Evolutionary conservation across 2,888 invertebrate species (phyloP).

Genomic region (Dynastes hyllus): DNA sequence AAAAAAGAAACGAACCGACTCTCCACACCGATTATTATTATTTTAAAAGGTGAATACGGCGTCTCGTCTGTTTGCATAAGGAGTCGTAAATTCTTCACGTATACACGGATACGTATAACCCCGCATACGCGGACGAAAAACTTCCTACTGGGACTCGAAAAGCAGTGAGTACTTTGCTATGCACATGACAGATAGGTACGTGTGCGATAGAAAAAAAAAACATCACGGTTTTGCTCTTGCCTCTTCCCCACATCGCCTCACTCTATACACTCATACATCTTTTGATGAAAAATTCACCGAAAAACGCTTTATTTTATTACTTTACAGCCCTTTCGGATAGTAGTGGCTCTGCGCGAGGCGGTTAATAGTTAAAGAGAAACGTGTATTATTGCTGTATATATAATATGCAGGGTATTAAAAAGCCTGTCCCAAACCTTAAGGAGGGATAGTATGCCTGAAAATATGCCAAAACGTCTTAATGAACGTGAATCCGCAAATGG

Average conservation of each 20-base stretch:
- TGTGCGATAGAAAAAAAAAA: constrained; percentile 40
- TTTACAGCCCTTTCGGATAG: constrained; percentile 45
- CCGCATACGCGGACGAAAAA: constrained; percentile 14
- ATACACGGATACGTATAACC: constrained; percentile 3
- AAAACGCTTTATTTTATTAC: constrained; percentile 48
- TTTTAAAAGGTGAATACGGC: constrained; percentile 44
- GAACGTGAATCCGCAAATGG: no score
- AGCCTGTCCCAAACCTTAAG: no score
- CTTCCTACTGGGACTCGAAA: constrained; percentile 20
- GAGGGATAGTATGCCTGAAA: no score
- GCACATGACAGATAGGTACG: constrained; percentile 47
- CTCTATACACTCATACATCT: constrained; percentile 34
- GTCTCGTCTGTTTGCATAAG: constrained; percentile 47
- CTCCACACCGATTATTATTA: constrained; percentile 40
- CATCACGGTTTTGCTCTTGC: constrained; percentile 17
- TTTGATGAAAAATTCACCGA: constrained; percentile 44
- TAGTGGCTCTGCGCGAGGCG: not conserved
- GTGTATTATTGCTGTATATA: constrained; percentile 38
- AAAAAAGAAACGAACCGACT: not conserved
- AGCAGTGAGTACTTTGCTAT: constrained; percentile 40
- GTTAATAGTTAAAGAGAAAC: constrained; percentile 42
- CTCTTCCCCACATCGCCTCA: not conserved
- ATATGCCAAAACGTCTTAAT: no score
- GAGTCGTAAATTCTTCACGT: constrained; percentile 44
- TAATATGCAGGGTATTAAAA: not conserved